phyloP scores from a whole-genome alignment of 2,797 vertebrate species.

The Mormyrops boulengeri region DNA sequence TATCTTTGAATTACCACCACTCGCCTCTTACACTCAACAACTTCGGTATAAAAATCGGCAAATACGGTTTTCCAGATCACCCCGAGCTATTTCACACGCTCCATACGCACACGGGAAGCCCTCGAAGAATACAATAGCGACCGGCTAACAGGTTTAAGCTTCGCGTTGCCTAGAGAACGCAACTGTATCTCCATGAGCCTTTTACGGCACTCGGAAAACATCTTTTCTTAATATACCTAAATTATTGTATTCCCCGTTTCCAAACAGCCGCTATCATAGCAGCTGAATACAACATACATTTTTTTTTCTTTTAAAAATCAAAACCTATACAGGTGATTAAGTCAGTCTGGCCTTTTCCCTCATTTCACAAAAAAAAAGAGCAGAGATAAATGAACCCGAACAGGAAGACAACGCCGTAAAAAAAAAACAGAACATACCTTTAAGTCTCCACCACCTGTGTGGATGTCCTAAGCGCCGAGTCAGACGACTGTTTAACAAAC shows the following conservation, averaged over 20 bases:
- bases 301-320: not conserved
- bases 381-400: not conserved
- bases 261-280: not conserved
- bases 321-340: slow-evolving; percentile 3
- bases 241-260: not conserved
- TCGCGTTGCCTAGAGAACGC: slow-evolving; percentile 37
- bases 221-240: not conserved
- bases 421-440: slow-evolving; percentile 22
- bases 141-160: slow-evolving; percentile 4
- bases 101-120: not conserved
- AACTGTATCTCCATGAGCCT: slow-evolving; percentile 13
- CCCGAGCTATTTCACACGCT: not conserved
- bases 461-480: not conserved
- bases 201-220: slow-evolving; percentile 11
- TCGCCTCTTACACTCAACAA: not conserved
- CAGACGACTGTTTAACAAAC: not conserved
- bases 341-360: slow-evolving; percentile 13
- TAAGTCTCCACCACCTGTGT: not conserved
- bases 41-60: not conserved
- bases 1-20: not conserved
- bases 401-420: not conserved
- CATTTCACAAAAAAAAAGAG: slow-evolving; percentile 1
- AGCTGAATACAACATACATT: not conserved
- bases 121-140: not conserved
- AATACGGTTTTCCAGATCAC: not conserved